phyloP scores from a whole-genome alignment of 2,888 invertebrate species.

The Hypsopygia costalis region DNA sequence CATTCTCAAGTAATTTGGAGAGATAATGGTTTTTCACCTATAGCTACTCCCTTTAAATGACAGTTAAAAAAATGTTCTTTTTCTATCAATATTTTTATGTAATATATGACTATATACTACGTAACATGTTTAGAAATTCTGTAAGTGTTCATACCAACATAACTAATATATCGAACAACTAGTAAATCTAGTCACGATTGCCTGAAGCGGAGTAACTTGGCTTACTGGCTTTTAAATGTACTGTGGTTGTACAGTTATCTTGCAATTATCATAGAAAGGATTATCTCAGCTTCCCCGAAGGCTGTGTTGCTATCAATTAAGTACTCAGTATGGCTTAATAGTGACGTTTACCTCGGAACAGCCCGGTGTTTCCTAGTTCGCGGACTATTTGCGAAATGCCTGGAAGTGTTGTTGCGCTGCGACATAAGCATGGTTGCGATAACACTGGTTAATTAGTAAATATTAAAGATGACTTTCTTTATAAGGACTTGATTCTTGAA shows the following conservation, averaged over 20 bases:
- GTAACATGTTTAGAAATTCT: too few species aligned
- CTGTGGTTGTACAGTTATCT: constrained; percentile 1
- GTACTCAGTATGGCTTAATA: constrained; percentile 21
- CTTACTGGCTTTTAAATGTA: not conserved
- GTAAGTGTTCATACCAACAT: not conserved
- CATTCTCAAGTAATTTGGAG: too few species aligned
- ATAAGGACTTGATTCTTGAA: not conserved
- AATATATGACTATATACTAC: too few species aligned
- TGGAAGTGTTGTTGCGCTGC: constrained; percentile 27
- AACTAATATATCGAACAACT: not conserved
- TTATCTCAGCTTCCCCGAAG: constrained; percentile 9
- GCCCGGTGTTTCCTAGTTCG: constrained; percentile 20
- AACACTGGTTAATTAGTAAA: not conserved
- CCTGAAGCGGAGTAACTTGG: too few species aligned
- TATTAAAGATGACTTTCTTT: not conserved
- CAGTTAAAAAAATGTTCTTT: too few species aligned
- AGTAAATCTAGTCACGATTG: too few species aligned
- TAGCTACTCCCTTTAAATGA: too few species aligned
- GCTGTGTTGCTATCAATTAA: constrained; percentile 27
- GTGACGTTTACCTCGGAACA: constrained; percentile 17
- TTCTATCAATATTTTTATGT: too few species aligned
- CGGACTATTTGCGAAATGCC: constrained; percentile 26
- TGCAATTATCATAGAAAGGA: constrained; percentile 8
- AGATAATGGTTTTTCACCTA: too few species aligned
- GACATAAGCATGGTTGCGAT: constrained; percentile 17